These are phyloP conservation scores for Catharus bicknelli DNA, from an alignment of 2,113 vertebrate species.

Conservation along the genomic window DNA sequence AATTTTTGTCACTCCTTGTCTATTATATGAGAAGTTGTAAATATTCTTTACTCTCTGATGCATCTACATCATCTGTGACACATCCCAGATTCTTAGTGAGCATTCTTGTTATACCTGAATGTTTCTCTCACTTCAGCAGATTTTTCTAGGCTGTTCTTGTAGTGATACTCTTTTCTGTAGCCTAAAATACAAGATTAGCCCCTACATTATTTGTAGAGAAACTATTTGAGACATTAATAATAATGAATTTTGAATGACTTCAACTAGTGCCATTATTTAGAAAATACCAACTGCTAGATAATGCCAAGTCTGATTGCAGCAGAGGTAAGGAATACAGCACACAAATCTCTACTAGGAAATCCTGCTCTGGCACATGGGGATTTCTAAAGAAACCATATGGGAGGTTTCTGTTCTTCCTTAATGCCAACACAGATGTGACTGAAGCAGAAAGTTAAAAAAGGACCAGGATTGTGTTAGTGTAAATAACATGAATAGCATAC, in stretches of 20 bases:
- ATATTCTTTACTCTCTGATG: neutral
- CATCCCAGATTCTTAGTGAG: neutral
- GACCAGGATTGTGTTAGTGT: neutral
- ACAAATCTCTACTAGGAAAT: neutral
- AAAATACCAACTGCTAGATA: neutral
- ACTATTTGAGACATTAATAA: neutral
- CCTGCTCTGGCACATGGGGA: neutral
- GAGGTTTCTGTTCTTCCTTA: neutral
- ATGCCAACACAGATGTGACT: slow-evolving; percentile 19
- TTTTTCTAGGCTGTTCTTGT: neutral
- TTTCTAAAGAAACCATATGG: slow-evolving; percentile 27
- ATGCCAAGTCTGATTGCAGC: neutral
- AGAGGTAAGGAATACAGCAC: neutral
- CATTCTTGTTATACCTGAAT: neutral
- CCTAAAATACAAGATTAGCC: neutral
- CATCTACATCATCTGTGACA: neutral
- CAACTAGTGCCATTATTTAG: neutral
- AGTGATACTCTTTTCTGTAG: neutral
- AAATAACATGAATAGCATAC: neutral
- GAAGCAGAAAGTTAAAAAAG: slow-evolving; percentile 11
- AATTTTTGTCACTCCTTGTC: neutral
- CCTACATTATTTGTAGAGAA: neutral
- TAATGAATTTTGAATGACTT: neutral
- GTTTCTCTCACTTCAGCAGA: neutral
- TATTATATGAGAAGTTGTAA: neutral